phyloP scores from a whole-genome alignment of 2,888 invertebrate species.

The Athalia cordata region DNA sequence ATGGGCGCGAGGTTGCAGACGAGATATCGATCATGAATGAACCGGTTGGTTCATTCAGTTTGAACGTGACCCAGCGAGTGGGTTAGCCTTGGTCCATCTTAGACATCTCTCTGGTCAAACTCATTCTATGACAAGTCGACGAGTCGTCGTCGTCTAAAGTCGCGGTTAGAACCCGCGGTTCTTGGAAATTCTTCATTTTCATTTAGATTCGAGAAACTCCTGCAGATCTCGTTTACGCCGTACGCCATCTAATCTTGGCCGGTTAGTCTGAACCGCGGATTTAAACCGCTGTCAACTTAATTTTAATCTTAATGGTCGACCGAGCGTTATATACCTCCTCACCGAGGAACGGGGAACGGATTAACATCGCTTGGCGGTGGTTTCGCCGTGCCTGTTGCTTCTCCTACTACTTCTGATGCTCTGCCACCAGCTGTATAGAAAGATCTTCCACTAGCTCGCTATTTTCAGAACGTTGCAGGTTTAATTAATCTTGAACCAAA shows the following conservation, averaged over 20 bases:
- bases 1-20: neutral
- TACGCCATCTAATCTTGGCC: neutral
- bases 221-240: too few species aligned
- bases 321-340: conserved; percentile 29
- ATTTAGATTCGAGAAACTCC: neutral
- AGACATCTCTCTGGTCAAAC: conserved; percentile 48
- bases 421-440: conserved; percentile 44
- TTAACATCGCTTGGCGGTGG: conserved; percentile 56
- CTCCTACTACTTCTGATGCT: neutral
- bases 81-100: conserved; percentile 58
- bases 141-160: conserved; percentile 1
- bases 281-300: conserved; percentile 40
- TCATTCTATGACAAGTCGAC: conserved; percentile 39
- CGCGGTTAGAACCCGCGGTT: neutral
- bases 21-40: conserved; percentile 66
- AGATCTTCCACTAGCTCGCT: conserved; percentile 53
- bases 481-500: conserved; percentile 70
- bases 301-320: conserved; percentile 35
- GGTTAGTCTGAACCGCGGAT: conserved; percentile 20
- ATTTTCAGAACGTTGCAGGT: conserved; percentile 64
- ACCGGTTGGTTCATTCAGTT: conserved; percentile 63
- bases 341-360: conserved; percentile 48
- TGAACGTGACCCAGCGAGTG: conserved; percentile 63
- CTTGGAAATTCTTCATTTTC: neutral
- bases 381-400: conserved; percentile 28